These are phyloP conservation scores for Monochamus saltuarius DNA, from an alignment of 1,140 invertebrate species.

Conservation along the genomic window DNA sequence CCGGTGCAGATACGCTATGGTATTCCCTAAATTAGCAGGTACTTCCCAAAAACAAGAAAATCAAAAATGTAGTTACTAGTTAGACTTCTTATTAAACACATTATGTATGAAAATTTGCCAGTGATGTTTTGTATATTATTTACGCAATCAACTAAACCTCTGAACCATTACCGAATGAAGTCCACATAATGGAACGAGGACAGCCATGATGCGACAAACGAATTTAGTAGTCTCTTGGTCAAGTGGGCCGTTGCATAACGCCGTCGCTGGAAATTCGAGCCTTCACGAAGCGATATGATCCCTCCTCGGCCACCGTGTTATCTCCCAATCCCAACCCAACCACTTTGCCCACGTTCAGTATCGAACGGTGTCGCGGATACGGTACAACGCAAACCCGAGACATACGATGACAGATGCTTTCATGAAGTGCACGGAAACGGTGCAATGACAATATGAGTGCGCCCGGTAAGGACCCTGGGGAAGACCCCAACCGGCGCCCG, in stretches of 20 bases:
- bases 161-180: too few relatives aligned
- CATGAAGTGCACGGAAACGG: background rate
- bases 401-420: constrained; percentile 30
- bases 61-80: too few relatives aligned
- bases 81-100: too few relatives aligned
- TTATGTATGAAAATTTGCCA: too few relatives aligned
- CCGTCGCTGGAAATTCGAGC: constrained; percentile 15
- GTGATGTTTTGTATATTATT: background rate
- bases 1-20: too few relatives aligned
- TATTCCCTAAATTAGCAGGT: too few relatives aligned
- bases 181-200: too few relatives aligned
- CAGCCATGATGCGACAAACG: background rate
- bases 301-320: constrained; percentile 25
- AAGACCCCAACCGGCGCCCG: constrained; percentile 34
- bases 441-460: constrained; percentile 33
- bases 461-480: constrained; percentile 30
- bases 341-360: constrained; percentile 35
- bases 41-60: too few relatives aligned
- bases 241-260: background rate
- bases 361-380: constrained; percentile 42
- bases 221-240: background rate
- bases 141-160: background rate
- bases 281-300: constrained; percentile 28
- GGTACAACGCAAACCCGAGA: constrained; percentile 18
- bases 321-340: constrained; percentile 27